A percentile compares a stretch with the other conserved stretches of the same genome.
Evolutionary conservation across 2,113 vertebrate genomes (phyloP).

Genomic region (Columba janthina): DNA sequence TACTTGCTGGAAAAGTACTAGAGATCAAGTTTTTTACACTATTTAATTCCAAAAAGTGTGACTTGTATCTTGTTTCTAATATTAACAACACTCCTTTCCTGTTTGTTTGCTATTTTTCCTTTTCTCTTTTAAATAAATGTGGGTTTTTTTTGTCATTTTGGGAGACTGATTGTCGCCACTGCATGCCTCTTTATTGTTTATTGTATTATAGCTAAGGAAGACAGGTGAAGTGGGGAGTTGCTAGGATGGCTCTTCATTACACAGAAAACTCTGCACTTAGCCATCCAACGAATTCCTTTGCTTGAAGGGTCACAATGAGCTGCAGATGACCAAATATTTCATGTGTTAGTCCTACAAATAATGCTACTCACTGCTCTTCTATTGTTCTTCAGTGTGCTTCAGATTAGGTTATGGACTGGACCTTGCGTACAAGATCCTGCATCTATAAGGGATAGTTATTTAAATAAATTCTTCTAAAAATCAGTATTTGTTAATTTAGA

Average conservation of each 20-base stretch:
- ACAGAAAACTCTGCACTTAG: not conserved
- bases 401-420: not conserved
- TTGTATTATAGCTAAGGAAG: not conserved
- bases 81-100: not conserved
- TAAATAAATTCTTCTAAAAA: not conserved
- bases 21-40: not conserved
- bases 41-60: not conserved
- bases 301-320: not conserved
- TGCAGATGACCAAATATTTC: not conserved
- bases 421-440: not conserved
- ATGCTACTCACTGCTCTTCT: not conserved
- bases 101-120: not conserved
- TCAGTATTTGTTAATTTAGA: not conserved
- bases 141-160: not conserved
- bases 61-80: not conserved
- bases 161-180: not conserved
- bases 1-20: not conserved
- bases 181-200: not conserved
- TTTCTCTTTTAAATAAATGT: not conserved
- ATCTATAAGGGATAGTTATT: not conserved
- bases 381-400: not conserved
- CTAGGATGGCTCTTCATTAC: not conserved
- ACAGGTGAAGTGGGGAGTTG: not conserved
- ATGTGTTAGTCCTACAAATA: not conserved
- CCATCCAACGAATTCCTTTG: not conserved